Evolutionary conservation across 1,140 invertebrate species (phyloP), one percentile per base, ranked within the genome.

Genomic region (Spodoptera frugiperda): DNA sequence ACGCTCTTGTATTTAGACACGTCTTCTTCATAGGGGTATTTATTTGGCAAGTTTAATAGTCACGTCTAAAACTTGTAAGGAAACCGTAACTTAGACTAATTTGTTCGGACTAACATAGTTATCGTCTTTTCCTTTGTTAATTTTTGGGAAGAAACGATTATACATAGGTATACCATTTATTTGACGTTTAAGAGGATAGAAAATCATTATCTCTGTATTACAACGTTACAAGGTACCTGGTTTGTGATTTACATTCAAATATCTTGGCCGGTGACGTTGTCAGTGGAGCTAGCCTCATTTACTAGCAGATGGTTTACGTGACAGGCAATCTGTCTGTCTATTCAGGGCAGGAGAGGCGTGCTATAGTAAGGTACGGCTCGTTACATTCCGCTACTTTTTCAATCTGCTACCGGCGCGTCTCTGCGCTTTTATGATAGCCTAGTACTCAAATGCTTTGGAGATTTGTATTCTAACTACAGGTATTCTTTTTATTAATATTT

Each of bases 371-470:
- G 15, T 25, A 48, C 48, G 19, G 65, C 14, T 51, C 15, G 57
- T 68, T 68, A 46, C 48, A 51, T 53, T 51, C 17, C 48, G 17
- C 65, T 44, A 68, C 21, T 49, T 68, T 68, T 68, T 68, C 48
- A 68, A 68, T 65, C 61, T 30, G 14, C 6, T 33, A 17, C 17
- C 46, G 8, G 65, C 21, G 19, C 44, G 11, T 49, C 11, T 17
- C 44, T 12, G 15, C 54, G 17, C 39, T 63, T 68, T 68, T 21
- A 68, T 68, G 21, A 14, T 30, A 19, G 25, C 65, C 48, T 33
- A 33, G 65, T 68, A 51, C 49, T 67, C 21, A 30, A 49, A 53
- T 68, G 21, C 46, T 15, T 44, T 25, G 8, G 65, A 14, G 48
- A 48, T 65, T 21, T 48, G 11, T 17, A 21, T 21, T 65, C 46